Base-by-base conservation (phyloP, 2,113 vertebrate species). In the Cryptotis parvus region DNA sequence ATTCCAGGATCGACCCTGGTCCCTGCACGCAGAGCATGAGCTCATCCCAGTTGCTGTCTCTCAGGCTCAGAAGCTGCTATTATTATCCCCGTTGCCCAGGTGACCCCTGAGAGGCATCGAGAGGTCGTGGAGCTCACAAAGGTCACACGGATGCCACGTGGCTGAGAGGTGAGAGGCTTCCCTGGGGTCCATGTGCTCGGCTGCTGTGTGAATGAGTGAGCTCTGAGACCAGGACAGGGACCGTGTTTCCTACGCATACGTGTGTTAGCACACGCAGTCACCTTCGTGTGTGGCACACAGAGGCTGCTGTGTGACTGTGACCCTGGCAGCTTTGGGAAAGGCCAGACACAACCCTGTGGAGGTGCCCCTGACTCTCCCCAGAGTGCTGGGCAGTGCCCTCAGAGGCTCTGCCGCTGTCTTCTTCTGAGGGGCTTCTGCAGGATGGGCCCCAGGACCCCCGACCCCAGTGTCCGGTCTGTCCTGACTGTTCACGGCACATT, bases 31-130 rank as follows among this genome's bases (percentile, higher is more conserved):
- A 12, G 14, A 58, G 55, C 22, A 20, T 24, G 20, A 24, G 22
- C 55, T 58, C 55, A 55, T 55, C 4, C 52, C 52, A 55, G 15
- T 22, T 20, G 55, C 55, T 58, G 55, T 58, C 18, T 58, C 55
- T 58, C 55, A 58, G 55, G 55, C 55, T 18, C 18, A 58, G 22
- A 73, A 88, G 37, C 35, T 76, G 37, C 35, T 76, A 11, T 45
- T 41, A 14, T 49, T 35, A 35, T 39, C 8, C 45, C 18, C 16
- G 27, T 15, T 27, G 20, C 55, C 35, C 18, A 58, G 66, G 83
- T 15, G 43, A 27, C 73, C 74, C 88, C 66, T 70, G 27, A 74
- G 68, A 72, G 52, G 76, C 52, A 63, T 49, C 55, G 74, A 76
- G 87, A 80, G 65, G n/a, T 84, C 66, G 45, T 27, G 66, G 22